Conservation (phyloP, 1,140 invertebrate genomes). For the Drosophila ironensis region DNA sequence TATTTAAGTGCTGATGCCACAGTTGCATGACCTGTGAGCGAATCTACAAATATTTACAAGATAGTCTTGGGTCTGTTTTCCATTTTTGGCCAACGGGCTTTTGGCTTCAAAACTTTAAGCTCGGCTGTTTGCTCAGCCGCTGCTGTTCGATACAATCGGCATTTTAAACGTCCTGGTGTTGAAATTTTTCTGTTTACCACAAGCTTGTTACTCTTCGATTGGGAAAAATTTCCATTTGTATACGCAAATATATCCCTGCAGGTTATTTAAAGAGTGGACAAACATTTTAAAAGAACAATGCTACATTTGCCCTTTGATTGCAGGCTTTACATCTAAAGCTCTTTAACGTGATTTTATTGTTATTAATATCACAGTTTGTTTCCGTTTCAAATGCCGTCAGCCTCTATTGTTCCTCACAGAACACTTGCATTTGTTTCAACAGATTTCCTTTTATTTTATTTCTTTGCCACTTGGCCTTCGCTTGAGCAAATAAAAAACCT, state of each 20-base stretch:
- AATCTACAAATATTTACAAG: constrained; percentile 24
- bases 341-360: neutral
- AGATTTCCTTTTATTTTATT: constrained; percentile 10
- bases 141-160: no score
- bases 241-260: no score
- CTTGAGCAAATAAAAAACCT: constrained; percentile 16
- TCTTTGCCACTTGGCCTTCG: constrained; percentile 5
- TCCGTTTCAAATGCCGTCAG: neutral
- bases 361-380: no score
- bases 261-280: no score
- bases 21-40: neutral
- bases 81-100: constrained; percentile 11
- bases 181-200: no score
- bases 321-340: no score
- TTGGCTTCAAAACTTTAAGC: neutral
- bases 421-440: neutral
- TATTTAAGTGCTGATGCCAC: neutral
- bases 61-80: constrained; percentile 19
- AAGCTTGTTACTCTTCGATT: no score
- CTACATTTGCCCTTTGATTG: no score
- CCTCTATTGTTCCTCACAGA: neutral
- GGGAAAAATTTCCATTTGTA: no score
- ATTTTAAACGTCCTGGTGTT: no score
- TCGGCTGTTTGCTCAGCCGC: constrained; percentile 45
- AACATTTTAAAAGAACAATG: no score